phyloP scores from a whole-genome alignment of 1,140 invertebrate species.

The Drosophila navojoa region DNA sequence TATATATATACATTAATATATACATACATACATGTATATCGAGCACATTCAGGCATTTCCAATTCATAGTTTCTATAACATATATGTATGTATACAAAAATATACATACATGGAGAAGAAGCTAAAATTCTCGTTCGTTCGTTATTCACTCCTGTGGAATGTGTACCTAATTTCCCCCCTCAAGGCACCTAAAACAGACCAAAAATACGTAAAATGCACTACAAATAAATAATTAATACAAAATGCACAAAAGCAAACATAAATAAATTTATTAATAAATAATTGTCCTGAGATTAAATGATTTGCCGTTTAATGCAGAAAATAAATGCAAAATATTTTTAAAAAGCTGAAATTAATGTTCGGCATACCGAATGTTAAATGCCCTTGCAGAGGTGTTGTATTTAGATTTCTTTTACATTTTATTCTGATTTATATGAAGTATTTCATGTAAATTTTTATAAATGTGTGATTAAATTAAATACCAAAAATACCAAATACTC shows the following conservation, averaged over 20 bases:
- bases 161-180: slow-evolving; percentile 18
- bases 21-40: slow-evolving; percentile 15
- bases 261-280: neutral
- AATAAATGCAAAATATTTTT: slow-evolving; percentile 24
- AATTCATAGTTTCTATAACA: neutral
- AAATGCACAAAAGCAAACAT: slow-evolving; percentile 12
- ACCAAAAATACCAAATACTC: neutral
- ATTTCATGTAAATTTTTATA: too few relatives aligned
- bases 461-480: too few relatives aligned
- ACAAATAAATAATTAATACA: slow-evolving; percentile 27
- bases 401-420: neutral
- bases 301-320: slow-evolving; percentile 14
- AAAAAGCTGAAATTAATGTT: neutral
- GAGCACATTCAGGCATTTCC: slow-evolving; percentile 9
- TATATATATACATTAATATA: slow-evolving; percentile 14
- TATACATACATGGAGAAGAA: too few relatives aligned
- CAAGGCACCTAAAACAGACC: slow-evolving; percentile 51
- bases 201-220: slow-evolving; percentile 56
- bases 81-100: neutral
- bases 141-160: neutral
- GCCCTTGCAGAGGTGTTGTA: neutral
- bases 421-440: neutral
- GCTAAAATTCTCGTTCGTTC: neutral
- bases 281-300: slow-evolving; percentile 5
- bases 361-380: neutral